Base-by-base conservation (phyloP, 2,797 vertebrate genomes). In the Poeciliopsis gracilis region DNA sequence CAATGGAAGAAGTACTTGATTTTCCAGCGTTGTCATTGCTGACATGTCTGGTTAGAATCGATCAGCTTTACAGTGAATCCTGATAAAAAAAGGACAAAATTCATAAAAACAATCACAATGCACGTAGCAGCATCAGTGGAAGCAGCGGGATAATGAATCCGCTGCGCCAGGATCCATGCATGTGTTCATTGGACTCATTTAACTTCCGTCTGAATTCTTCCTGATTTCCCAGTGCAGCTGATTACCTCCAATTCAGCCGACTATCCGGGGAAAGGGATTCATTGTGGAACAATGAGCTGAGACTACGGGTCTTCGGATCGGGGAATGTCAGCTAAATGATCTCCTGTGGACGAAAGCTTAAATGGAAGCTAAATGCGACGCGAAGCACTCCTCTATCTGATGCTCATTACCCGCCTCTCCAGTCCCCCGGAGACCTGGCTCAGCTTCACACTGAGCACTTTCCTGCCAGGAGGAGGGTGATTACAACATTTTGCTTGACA, bases 381-480 rank as follows among this genome's bases (percentile, higher is more conserved):
- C 16, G 1, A 77, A 89, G 86, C 41, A 46, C 88, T 89, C 84
- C 84, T 93, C 88, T 91, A 84, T 92, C 88, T 89, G 89, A 90
- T 91, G 91, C 93, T 94, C 92, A 93, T 94, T 94, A 94, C 89
- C 86, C 82, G 72, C 89, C 87, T 88, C 91, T 90, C 87, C 47
- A 76, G 87, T 47, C 84, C 92, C 90, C 90, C 28, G n/a, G 77
- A 85, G 90, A 83, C 89, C 90, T 93, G 87, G 91, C 89, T 92
- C 90, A 89, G 89, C 91, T 89, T 92, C 90, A 82, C 46, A 71
- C 77, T 46, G 82, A 88, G 89, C 92, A 89, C 88, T 92, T 90
- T 84, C 81, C 92, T 92, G 92, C 92, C 93, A 92, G 93, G 87
- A 89, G 93, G 94, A 93, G 91, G 93, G 90, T 92, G 93, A 94